These are phyloP conservation scores for Girardinichthys multiradiatus DNA, from an alignment of 2,113 vertebrate species.

Conservation along the genomic window DNA sequence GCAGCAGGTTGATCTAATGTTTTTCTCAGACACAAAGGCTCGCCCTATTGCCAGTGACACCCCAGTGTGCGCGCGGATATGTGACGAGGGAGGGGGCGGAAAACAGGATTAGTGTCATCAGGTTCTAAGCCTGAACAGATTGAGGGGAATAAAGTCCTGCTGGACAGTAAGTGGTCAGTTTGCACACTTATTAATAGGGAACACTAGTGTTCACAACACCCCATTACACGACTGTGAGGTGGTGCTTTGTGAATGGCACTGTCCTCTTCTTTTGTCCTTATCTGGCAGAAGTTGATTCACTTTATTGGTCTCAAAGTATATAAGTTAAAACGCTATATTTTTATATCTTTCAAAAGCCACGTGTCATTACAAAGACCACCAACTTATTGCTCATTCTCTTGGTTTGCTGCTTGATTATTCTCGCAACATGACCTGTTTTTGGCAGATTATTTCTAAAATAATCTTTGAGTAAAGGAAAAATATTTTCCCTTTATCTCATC, in stretches of 20 bases:
- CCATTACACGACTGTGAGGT: neutral
- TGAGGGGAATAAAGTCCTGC: constrained; percentile 60
- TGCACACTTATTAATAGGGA: constrained; percentile 25
- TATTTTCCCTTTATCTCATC: constrained; percentile 16
- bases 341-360: too few species aligned
- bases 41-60: constrained; percentile 42
- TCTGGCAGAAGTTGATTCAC: neutral
- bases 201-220: neutral
- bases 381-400: neutral
- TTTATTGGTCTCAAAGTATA: neutral
- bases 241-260: neutral
- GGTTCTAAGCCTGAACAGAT: constrained; percentile 77
- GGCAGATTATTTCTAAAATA: constrained; percentile 40
- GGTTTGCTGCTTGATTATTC: neutral
- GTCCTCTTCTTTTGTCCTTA: neutral
- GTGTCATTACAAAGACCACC: too few species aligned
- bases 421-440: constrained; percentile 37
- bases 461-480: constrained; percentile 26
- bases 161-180: constrained; percentile 54
- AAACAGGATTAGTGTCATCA: constrained; percentile 80
- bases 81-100: constrained; percentile 50
- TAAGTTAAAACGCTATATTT: neutral
- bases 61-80: constrained; percentile 42
- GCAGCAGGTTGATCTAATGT: constrained; percentile 53
- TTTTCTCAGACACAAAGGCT: constrained; percentile 75